Base-by-base conservation (phyloP, 2,888 invertebrate species). In the Rapana venosa region DNA sequence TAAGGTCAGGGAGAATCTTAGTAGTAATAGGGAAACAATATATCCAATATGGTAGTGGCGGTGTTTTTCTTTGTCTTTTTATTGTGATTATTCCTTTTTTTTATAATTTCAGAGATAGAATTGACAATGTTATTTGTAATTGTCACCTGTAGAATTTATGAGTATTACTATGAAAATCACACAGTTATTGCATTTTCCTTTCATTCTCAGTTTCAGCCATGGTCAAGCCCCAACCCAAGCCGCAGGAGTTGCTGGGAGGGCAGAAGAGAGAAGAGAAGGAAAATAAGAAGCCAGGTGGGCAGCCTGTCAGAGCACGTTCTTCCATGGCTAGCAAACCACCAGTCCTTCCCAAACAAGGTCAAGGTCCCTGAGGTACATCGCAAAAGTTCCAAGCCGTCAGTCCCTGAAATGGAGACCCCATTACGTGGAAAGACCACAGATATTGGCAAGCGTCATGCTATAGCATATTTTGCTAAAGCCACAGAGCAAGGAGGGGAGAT, bases 381-480 rank as follows among this genome's bases (percentile, higher is more conserved):
- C 22, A 36, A 22, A 26, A 13, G 32, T 26, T 35, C 35, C 0
- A 61, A 22, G 32, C 61, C 17, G 11, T 26, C 86, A 4, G 66
- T 22, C 22, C 20, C 61, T 0, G 35, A 86, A 30, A 56, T 58
- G 58, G 22, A 17, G 22, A 86, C 86, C n/a, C 86, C 86, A 4
- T 35, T 86, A 66, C 66, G 66, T 32, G 30, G 66, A 61, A 61
- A 86, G 35, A 66, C 8, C 32, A 22, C 32, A 0, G 66, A 32
- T 20, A 32, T 61, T 26, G 86, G 86, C 61, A 86, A 35, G 22
- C 86, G 86, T 32, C 86, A 86, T 26, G 26, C 35, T 32, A 86
- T 86, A 1, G 58, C 85, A 15, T 6, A 58, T 56, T 30, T 85
- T 4, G n/a, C 58, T 11, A n/a, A 47, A 5, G 56, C 30, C 20